Evolutionary conservation across 2,888 invertebrate genomes (phyloP).

Genomic region (Drosophila borborema): DNA sequence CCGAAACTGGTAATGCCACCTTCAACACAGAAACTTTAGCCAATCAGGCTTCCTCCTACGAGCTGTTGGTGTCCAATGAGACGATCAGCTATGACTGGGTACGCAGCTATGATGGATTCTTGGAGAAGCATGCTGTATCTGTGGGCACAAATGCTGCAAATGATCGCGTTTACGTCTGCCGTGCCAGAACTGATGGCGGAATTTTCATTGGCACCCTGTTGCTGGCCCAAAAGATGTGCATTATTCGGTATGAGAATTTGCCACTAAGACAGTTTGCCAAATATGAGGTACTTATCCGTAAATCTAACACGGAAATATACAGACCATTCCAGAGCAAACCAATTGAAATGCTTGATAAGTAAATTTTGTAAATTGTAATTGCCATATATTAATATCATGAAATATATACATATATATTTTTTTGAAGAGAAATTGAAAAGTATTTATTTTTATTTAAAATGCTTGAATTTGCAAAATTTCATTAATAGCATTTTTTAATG

Average conservation of each 20-base stretch:
- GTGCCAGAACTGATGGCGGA: conserved; percentile 40
- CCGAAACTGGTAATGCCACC: conserved; percentile 40
- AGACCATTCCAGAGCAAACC: background rate
- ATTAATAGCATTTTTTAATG: too few relatives aligned
- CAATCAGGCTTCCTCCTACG: conserved; percentile 19
- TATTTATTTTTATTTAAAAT: too few relatives aligned
- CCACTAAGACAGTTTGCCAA: conserved; percentile 41
- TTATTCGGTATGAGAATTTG: conserved; percentile 36
- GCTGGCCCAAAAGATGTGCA: conserved; percentile 33
- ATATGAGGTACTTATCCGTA: conserved; percentile 50
- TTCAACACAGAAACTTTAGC: conserved; percentile 26
- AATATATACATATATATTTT: background rate
- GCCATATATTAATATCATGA: background rate
- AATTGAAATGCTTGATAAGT: too few relatives aligned
- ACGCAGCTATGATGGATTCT: conserved; percentile 56
- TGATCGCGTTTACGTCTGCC: conserved; percentile 53
- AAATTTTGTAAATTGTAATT: background rate
- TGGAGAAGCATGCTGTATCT: conserved; percentile 44
- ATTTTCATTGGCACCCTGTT: conserved; percentile 42
- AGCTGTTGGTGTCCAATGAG: conserved; percentile 39
- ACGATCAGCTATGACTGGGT: conserved; percentile 44
- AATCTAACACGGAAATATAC: background rate
- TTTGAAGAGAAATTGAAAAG: background rate
- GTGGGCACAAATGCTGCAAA: conserved; percentile 46
- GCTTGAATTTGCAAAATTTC: too few relatives aligned